phyloP scores from a whole-genome alignment of 2,888 invertebrate species.

The Cenopis cana region DNA sequence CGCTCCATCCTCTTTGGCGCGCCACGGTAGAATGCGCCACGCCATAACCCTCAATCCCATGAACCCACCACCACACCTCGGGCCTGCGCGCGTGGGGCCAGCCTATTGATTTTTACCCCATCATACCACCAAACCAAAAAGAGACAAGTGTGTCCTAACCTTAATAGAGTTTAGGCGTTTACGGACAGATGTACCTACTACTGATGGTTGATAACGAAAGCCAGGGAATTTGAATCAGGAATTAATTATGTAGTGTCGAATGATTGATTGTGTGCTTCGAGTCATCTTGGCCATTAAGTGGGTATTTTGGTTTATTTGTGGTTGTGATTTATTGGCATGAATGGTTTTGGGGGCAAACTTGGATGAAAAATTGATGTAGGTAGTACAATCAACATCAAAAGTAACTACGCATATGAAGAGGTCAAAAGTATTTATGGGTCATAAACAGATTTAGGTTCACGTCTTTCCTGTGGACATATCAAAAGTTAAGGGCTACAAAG shows the following conservation, averaged over 20 bases:
- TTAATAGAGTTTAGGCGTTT: neutral
- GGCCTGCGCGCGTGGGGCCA: conserved; percentile 82
- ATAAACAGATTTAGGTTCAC: too few relatives aligned
- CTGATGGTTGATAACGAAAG: conserved; percentile 50
- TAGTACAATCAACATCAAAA: too few relatives aligned
- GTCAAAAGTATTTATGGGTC: too few relatives aligned
- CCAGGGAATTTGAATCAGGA: conserved; percentile 67
- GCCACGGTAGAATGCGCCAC: conserved; percentile 70
- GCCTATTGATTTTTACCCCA: conserved; percentile 78
- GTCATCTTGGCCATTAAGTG: conserved; percentile 44
- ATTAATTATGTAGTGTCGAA: conserved; percentile 80
- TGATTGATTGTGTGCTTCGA: conserved; percentile 74
- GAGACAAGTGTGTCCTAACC: neutral
- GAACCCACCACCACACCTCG: conserved; percentile 74
- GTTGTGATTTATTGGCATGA: conserved; percentile 46
- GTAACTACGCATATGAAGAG: too few relatives aligned
- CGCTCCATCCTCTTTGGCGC: conserved; percentile 54
- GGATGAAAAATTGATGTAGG: conserved; percentile 6
- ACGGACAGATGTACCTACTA: neutral
- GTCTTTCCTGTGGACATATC: too few relatives aligned
- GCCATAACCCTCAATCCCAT: conserved; percentile 64
- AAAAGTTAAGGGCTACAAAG: too few relatives aligned
- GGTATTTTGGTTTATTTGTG: conserved; percentile 48
- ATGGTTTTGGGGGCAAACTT: conserved; percentile 14
- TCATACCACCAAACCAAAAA: conserved; percentile 65